Evolutionary conservation across 2,113 vertebrate species (phyloP), one percentile per base, ranked within the genome.

Genomic region (Xyliphius kryptos): DNA sequence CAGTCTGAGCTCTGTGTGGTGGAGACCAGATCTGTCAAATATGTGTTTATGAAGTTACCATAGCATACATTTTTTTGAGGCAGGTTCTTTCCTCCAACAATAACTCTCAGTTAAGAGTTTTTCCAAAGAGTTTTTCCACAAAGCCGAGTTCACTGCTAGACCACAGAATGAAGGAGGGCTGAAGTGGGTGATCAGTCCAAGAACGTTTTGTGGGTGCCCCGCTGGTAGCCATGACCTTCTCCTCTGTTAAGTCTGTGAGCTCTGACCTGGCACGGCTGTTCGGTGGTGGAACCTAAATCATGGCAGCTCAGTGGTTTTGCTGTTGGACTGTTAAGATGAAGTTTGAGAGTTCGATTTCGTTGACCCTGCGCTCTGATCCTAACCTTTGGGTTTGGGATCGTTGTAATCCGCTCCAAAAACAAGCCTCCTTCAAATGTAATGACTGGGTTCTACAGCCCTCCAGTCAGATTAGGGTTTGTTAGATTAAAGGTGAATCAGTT

Each of bases 21-120:
- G 40, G 12, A 53, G 15, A 56, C 12, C n/a, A 50, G 19, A 49
- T 43, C 51, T 37, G 50, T 9, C 15, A 44, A 26, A 52, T 19
- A 55, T 63, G 40, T 53, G 15, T 47, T 54, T 54, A 19, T 54
- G 61, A 64, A 56, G 16, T 56, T 56, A 47, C 62, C 51, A 64
- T 48, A 19, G 40, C 15, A 46, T 14, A 40, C 38, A 54, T 63
- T 55, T 44, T 44, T 62, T 16, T 22, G 6, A 12, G 6, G 19
- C 8, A 41, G 36, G 38, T 41, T 9, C 37, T 61, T 62, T 52
- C 20, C 16, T 43, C 12, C 52, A 54, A 54, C 26, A 54, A 4
- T 13, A 53, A 32, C 52, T 15, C 62, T 53, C 19, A 21, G 37
- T 64, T 64, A 7, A 41, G 22, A 19, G 21, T 47, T 55, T 64